Base-by-base conservation (phyloP, 2,888 invertebrate genomes). In the Ophion costatus region DNA sequence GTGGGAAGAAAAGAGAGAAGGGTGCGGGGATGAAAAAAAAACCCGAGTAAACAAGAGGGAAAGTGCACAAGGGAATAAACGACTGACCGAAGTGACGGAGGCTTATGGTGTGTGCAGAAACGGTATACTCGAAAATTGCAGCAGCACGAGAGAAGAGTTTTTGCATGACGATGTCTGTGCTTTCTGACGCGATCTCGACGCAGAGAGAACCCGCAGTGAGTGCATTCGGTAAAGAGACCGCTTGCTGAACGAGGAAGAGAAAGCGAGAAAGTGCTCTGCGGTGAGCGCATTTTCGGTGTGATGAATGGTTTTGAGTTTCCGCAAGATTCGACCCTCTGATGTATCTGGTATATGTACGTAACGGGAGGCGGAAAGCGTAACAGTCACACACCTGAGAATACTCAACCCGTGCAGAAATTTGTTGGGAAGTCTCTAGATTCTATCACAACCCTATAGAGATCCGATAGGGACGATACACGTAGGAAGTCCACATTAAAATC, bases 311-410 rank as follows among this genome's bases (percentile, higher is more conserved):
- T 64, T 67, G 57, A 81, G 57, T 85, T 80, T 78, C 80, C 84
- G 84, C 88, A 87, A 92, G 92, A 91, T 91, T 88, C 89, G 82
- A 85, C 85, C 76, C 86, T 83, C 90, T 86, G 91, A 91, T 90
- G 92, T 91, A 90, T 91, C 89, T 66, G 64, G 14, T 33, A 11
- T n/a, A 14, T 29, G 45, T 51, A 57, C 20, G 20, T 42, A 11
- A 20, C 17, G 42, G 42, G 42, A 56, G 29, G 45, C 24, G 9
- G 42, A 67, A 22, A 67, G 67, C 22, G 70, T 33, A 4, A 4
- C 29, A 29, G 56, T 22, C 64, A 70, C 33, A 38, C 51, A 57
- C 64, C 7, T n/a, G 57, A 51, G 42, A 64, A 66, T 9, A 29
- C 29, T 4, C 29, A 29, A 29, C 29, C 4, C 1, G 29, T 29